Percentiles rank a stretch among this genome's conserved stretches.
Evolutionary conservation across 2,888 invertebrate species (phyloP).

Genomic region (Lepidochitona cinerea): DNA sequence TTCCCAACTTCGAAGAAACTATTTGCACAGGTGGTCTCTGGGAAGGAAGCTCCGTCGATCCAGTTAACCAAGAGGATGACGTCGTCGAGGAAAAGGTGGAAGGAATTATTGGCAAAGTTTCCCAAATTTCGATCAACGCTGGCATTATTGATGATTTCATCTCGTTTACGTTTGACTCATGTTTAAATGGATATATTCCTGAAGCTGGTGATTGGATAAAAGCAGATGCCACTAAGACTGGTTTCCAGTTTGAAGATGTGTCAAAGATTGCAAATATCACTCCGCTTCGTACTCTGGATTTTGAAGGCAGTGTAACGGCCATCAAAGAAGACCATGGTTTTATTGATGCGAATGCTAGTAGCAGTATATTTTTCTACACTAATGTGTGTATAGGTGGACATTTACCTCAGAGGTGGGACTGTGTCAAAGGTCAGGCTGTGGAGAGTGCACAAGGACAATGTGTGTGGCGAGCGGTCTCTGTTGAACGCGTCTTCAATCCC

Average conservation of each 20-base stretch:
- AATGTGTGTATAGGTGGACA: constrained; percentile 44
- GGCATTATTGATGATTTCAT: constrained; percentile 49
- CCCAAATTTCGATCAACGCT: constrained; percentile 13
- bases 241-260: not conserved
- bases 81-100: not conserved
- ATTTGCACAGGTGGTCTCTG: not conserved
- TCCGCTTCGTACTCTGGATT: constrained; percentile 40
- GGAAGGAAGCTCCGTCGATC: not conserved
- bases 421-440: constrained; percentile 49
- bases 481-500: constrained; percentile 20
- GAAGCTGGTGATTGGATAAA: constrained; percentile 54
- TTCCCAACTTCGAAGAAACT: no score
- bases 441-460: constrained; percentile 59
- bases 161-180: constrained; percentile 33
- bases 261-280: constrained; percentile 33
- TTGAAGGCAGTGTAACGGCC: constrained; percentile 51
- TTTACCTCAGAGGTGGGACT: constrained; percentile 50
- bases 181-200: constrained; percentile 42
- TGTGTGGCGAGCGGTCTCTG: constrained; percentile 55
- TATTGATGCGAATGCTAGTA: constrained; percentile 48
- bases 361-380: constrained; percentile 42
- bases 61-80: not conserved
- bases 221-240: not conserved
- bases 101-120: not conserved
- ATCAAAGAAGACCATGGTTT: constrained; percentile 56